Evolutionary conservation across 2,113 vertebrate species (phyloP).

Genomic region (Mus pahari): DNA sequence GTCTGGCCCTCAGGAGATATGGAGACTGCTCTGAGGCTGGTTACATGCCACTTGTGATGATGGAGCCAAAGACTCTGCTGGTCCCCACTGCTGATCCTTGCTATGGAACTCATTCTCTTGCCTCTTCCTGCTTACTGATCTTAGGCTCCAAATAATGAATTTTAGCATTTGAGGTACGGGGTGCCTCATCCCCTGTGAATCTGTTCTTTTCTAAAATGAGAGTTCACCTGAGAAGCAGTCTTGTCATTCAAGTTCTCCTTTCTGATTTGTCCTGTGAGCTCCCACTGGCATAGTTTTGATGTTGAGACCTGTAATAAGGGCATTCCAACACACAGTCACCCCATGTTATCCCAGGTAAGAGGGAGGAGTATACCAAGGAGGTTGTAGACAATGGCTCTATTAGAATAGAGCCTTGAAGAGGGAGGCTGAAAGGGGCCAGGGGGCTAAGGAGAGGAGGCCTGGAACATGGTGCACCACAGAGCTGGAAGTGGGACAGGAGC

Average conservation of each 20-base stretch:
- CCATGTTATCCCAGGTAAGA: neutral
- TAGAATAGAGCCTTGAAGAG: neutral
- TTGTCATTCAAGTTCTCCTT: neutral
- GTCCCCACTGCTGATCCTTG: neutral
- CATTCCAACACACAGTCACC: neutral
- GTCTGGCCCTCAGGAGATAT: neutral
- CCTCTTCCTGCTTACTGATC: too few species aligned
- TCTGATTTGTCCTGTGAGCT: neutral
- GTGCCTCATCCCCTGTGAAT: neutral
- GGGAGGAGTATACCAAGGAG: neutral
- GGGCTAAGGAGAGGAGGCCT: neutral
- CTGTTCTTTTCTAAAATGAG: too few species aligned
- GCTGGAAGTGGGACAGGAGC: neutral
- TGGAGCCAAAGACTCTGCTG: fast-evolving
- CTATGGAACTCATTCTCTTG: too few species aligned
- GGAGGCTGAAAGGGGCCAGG: neutral
- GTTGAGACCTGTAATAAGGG: neutral
- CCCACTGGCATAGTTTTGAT: neutral
- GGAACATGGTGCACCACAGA: neutral
- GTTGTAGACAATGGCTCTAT: too few species aligned
- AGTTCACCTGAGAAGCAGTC: neutral
- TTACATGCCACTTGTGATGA: neutral
- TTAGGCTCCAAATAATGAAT: neutral
- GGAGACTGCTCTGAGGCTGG: neutral
- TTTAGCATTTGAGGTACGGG: neutral